These are phyloP conservation scores for Ptilodon capucinus DNA, from an alignment of 2,888 invertebrate genomes.

Conservation along the genomic window DNA sequence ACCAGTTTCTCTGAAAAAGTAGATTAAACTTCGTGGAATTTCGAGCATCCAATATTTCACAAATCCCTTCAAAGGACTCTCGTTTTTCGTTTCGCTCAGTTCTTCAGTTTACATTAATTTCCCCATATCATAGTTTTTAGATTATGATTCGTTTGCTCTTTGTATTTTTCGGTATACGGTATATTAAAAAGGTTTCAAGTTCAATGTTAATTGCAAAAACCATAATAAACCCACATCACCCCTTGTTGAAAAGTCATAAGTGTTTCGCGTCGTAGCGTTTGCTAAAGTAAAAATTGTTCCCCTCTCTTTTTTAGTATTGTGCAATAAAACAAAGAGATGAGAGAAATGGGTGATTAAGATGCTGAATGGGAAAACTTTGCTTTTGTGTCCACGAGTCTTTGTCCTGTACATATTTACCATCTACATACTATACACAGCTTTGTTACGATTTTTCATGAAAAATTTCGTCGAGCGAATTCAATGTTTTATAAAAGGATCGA, in stretches of 20 bases:
- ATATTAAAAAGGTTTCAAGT: no score
- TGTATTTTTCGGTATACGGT: not conserved
- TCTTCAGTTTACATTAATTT: constrained; percentile 2
- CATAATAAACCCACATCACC: constrained; percentile 23
- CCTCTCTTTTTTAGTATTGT: constrained; percentile 21
- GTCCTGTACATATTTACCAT: not conserved
- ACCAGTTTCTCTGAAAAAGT: not conserved
- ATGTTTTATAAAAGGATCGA: no score
- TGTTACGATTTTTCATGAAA: no score
- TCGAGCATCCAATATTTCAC: constrained; percentile 1
- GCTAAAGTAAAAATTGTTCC: constrained; percentile 19
- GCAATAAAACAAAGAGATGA: constrained; percentile 3
- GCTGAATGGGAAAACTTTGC: constrained; percentile 2
- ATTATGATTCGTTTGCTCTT: not conserved
- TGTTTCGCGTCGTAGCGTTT: constrained; percentile 16
- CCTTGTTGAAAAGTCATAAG: constrained; percentile 31
- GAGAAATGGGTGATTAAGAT: constrained; percentile 4
- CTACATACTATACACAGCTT: no score
- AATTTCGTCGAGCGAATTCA: no score
- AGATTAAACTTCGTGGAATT: not conserved
- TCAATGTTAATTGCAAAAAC: constrained; percentile 1
- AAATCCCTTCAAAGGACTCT: constrained; percentile 1
- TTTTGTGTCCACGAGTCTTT: not conserved
- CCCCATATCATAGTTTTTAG: not conserved
- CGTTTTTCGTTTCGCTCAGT: not conserved